A percentile compares a stretch with the other conserved stretches of the same genome.
phyloP scores from a whole-genome alignment of 2,113 vertebrate genomes.

The Alces alces region DNA sequence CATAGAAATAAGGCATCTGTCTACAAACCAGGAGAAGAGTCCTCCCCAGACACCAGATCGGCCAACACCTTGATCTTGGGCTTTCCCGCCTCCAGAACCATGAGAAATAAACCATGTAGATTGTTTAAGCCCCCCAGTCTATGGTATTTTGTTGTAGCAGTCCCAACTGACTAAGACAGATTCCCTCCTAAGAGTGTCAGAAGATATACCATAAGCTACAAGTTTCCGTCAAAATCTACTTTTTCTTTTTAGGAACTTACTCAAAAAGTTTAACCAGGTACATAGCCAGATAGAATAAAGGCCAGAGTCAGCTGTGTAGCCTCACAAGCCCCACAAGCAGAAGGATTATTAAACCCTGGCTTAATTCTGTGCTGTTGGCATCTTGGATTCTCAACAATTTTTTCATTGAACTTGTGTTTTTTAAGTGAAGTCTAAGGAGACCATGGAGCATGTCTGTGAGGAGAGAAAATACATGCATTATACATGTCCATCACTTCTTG shows the following conservation, averaged over 20 bases:
- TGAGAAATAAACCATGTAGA: background rate
- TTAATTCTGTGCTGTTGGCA: background rate
- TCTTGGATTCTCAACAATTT: background rate
- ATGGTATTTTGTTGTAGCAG: background rate
- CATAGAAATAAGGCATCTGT: background rate
- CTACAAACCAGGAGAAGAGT: background rate
- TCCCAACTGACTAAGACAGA: background rate
- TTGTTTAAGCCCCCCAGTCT: background rate
- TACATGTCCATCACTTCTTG: background rate
- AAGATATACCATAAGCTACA: background rate
- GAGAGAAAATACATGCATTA: background rate
- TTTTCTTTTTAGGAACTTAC: background rate
- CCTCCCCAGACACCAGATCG: background rate
- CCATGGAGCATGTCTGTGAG: background rate
- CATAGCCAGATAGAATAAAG: background rate
- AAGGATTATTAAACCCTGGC: background rate
- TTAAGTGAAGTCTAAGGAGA: background rate
- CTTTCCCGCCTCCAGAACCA: background rate
- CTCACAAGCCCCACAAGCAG: background rate
- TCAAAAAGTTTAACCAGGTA: background rate
- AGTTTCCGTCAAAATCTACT: background rate
- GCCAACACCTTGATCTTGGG: background rate
- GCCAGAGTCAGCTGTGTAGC: background rate
- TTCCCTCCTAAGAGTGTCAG: background rate
- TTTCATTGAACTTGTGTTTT: background rate